These are phyloP conservation scores for Drosophila simulans DNA, from an alignment of 1,140 invertebrate genomes.

Conservation along the genomic window DNA sequence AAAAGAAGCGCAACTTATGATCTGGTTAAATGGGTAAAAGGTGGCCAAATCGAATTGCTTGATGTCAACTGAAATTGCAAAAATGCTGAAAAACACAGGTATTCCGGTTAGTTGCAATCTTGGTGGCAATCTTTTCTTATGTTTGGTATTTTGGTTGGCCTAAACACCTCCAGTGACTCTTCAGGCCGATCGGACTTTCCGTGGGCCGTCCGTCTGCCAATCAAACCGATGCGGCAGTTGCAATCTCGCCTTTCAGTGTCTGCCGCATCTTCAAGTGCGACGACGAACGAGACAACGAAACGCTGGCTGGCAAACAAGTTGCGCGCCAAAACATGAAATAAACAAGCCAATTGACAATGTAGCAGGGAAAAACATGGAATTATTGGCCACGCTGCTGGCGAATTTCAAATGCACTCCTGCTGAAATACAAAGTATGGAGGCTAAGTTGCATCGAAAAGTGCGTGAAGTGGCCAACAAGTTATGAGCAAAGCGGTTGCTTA, in stretches of 20 bases:
- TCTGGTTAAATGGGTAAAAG: too few species aligned
- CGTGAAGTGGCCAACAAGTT: too few species aligned
- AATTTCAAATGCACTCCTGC: constrained; percentile 5
- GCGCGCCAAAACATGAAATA: constrained; percentile 76
- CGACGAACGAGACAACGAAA: constrained; percentile 27
- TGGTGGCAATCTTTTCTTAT: neutral
- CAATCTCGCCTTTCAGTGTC: constrained; percentile 9
- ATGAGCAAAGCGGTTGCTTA: too few species aligned
- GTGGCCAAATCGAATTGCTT: too few species aligned
- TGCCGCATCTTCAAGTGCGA: constrained; percentile 36
- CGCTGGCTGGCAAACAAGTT: constrained; percentile 67
- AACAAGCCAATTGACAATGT: constrained; percentile 75
- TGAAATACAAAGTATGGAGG: too few species aligned
- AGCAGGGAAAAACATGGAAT: constrained; percentile 24
- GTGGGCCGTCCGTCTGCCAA: constrained; percentile 58
- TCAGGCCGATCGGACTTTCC: constrained; percentile 22
- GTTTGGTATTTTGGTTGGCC: constrained; percentile 5
- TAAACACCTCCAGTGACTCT: constrained; percentile 14
- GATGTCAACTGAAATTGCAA: neutral
- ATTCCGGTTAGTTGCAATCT: too few species aligned
- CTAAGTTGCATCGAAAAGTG: too few species aligned
- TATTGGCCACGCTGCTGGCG: neutral
- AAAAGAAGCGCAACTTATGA: too few species aligned
- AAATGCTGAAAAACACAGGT: neutral
- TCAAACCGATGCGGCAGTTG: constrained; percentile 44